Evolutionary conservation across 2,888 invertebrate genomes (phyloP).

Genomic region (Euzetes globulus): DNA sequence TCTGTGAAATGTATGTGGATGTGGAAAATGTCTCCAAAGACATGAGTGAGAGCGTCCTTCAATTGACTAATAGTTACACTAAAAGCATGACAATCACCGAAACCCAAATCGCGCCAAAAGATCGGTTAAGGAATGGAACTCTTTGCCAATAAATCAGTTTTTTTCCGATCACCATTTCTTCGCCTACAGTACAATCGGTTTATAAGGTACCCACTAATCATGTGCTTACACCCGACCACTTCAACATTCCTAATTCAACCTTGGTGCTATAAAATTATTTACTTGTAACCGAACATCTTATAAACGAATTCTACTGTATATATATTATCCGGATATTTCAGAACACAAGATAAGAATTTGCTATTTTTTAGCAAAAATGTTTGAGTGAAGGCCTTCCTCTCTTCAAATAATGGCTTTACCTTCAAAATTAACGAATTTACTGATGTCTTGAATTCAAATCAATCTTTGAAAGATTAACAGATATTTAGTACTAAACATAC

Average conservation of each 20-base stretch:
- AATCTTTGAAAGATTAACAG: background rate
- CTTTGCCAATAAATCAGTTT: slow-evolving; percentile 6
- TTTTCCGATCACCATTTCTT: slow-evolving; percentile 3
- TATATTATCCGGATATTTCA: slow-evolving; percentile 12
- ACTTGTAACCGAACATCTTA: too few species aligned
- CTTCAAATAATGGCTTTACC: background rate
- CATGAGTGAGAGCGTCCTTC: slow-evolving; percentile 11
- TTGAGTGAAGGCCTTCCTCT: slow-evolving; percentile 5
- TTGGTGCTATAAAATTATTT: too few species aligned
- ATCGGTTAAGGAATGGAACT: background rate
- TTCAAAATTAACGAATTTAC: slow-evolving; percentile 19
- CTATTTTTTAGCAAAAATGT: slow-evolving; percentile 2
- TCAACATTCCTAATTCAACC: too few species aligned
- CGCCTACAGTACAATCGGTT: too few species aligned
- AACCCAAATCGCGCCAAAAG: background rate
- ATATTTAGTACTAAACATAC: background rate
- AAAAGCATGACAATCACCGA: background rate
- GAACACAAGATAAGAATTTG: slow-evolving; percentile 16
- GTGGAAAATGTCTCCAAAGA: background rate
- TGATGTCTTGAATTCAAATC: background rate
- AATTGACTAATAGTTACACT: slow-evolving; percentile 5
- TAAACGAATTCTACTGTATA: too few species aligned
- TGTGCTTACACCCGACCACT: too few species aligned
- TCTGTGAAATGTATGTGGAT: slow-evolving; percentile 19
- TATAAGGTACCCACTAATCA: too few species aligned